A percentile compares a stretch with the other conserved stretches of the same genome.
Evolutionary conservation across 2,888 invertebrate genomes (phyloP).

Genomic region (Panzeria rudis): DNA sequence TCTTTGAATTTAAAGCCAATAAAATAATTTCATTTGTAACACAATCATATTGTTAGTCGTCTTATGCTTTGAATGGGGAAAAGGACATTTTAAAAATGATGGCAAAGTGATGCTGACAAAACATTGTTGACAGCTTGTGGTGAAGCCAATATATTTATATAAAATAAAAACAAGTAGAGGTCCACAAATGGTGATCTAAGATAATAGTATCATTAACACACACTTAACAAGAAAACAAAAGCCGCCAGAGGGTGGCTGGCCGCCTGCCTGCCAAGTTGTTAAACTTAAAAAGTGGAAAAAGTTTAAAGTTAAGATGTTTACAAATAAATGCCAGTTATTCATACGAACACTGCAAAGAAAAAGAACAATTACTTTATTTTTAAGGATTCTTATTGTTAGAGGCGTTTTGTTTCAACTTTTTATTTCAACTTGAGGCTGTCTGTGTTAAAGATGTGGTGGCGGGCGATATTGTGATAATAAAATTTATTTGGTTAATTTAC

Average conservation of each 20-base stretch:
- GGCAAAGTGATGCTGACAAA: conserved; percentile 56
- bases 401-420: conserved; percentile 66
- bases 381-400: conserved; percentile 72
- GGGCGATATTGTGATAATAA: conserved; percentile 77
- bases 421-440: conserved; percentile 69
- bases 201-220: conserved; percentile 83
- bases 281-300: conserved; percentile 55
- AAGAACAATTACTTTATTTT: conserved; percentile 73
- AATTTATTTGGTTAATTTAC: conserved; percentile 79
- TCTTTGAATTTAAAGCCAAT: conserved; percentile 81
- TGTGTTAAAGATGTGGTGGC: conserved; percentile 53
- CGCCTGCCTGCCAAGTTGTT: conserved; percentile 23
- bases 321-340: conserved; percentile 63
- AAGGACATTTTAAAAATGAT: conserved; percentile 57
- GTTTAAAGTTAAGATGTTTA: conserved; percentile 70
- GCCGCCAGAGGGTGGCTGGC: conserved; percentile 51
- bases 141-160: conserved; percentile 63
- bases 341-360: conserved; percentile 44
- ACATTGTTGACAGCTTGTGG: conserved; percentile 74
- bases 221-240: conserved; percentile 64
- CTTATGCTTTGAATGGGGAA: conserved; percentile 12
- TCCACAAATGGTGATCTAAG: conserved; percentile 79
- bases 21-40: conserved; percentile 79
- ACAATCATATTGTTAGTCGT: conserved; percentile 46
- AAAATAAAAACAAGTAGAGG: conserved; percentile 67